Evolutionary conservation across 2,797 vertebrate species (phyloP), one percentile per base, ranked within the genome.

Genomic region (Poeciliopsis paucimaculata): DNA sequence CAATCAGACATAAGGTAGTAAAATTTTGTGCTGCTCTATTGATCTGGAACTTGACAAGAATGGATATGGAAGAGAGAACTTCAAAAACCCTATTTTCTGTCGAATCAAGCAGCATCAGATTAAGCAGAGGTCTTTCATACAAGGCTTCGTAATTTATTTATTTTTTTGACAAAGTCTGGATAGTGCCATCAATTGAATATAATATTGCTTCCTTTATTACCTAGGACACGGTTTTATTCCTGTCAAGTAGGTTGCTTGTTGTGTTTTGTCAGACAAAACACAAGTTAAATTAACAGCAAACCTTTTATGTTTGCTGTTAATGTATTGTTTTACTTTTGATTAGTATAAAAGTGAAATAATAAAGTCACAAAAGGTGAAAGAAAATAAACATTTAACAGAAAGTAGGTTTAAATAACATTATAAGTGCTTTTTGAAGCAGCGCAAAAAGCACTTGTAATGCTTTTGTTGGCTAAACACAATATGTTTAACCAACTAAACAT

Each of bases 21-120:
- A 28, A n/a, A 26, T 45, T 45, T 26, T 71, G 36, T 68, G 64
- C 18, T 23, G 34, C 64, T 68, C 18, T 41, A 41, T 26, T n/a
- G 39, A 45, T 45, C 68, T 71, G 68, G 68, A 71, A 71, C 39
- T 43, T 26, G 23, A 71, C 45, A 45, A 71, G 41, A 71, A 62
- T 45, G 20, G 64, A 39, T 26, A 10, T 68, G 36, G 64, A 68
- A 41, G 23, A 71, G 4, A n/a, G 26, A 71, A 71, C 39, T 7
- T 45, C 12, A 43, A n/a, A 43, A n/a, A 45, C 23, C 41, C 5
- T 45, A 53, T 71, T 71, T 45, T 23, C 64, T 41, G 28, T 62
- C 13, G 34, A 62, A 62, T 62, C 60, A 62, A 34, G 31, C 9
- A 34, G 60, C 31, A 62, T 31, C 28, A 62, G 5, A 62, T 62